Conservation (phyloP, 2,888 invertebrate genomes). For the Unio delphinus region DNA sequence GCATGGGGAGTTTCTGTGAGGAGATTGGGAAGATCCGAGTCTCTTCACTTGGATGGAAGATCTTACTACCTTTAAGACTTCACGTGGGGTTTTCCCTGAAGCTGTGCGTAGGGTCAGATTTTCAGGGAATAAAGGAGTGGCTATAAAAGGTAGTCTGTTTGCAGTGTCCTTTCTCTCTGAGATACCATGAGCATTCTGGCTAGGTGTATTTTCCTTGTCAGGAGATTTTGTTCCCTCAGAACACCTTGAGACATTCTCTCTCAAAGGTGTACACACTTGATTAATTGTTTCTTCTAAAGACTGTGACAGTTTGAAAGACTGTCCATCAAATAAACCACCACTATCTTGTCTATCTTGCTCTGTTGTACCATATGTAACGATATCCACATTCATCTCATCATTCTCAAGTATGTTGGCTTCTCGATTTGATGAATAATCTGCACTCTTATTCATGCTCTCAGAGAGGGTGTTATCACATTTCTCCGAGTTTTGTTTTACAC, state of each 20-base stretch:
- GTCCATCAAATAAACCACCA: conserved; percentile 19
- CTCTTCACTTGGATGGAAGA: conserved; percentile 61
- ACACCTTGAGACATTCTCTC: conserved; percentile 20
- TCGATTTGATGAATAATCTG: not conserved
- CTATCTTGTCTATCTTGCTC: conserved; percentile 5
- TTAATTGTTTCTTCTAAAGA: conserved; percentile 46
- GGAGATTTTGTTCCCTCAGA: not conserved
- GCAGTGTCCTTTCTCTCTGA: conserved; percentile 5
- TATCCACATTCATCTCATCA: not conserved
- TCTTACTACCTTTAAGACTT: conserved; percentile 36
- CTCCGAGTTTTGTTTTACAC: no score
- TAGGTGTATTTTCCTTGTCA: conserved; percentile 17
- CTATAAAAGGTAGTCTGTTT: conserved; percentile 37
- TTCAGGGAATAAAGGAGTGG: conserved; percentile 30
- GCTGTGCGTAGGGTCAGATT: conserved; percentile 39
- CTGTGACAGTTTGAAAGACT: conserved; percentile 28
- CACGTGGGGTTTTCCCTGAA: conserved; percentile 47
- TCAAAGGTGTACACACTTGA: conserved; percentile 44
- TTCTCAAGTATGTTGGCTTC: not conserved
- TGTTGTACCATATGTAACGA: conserved; percentile 3
- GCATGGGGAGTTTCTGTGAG: conserved; percentile 15
- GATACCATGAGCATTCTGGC: conserved; percentile 8
- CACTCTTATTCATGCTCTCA: not conserved
- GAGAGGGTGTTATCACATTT: no score
- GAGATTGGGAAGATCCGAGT: conserved; percentile 48